phyloP scores from a whole-genome alignment of 2,797 vertebrate species.

The Phrynocephalus forsythii region DNA sequence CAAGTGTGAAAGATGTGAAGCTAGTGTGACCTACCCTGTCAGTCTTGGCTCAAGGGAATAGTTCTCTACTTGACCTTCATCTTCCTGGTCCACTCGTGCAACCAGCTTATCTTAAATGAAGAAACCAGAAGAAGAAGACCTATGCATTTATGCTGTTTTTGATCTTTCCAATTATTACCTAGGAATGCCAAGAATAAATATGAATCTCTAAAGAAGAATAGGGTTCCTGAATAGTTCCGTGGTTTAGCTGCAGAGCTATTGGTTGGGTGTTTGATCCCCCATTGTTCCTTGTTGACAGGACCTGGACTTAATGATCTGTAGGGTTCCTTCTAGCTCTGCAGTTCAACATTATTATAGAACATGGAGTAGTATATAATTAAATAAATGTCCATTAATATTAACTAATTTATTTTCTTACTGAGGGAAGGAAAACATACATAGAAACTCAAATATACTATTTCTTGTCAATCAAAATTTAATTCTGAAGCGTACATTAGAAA shows the following conservation, averaged over 20 bases:
- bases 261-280: too few relatives aligned
- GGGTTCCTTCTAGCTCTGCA: too few relatives aligned
- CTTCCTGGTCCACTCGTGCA: not conserved
- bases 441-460: not conserved
- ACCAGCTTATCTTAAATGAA: constrained; percentile 10
- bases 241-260: too few relatives aligned
- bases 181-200: not conserved
- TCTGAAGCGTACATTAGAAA: too few relatives aligned
- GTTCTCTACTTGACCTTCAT: constrained; percentile 22
- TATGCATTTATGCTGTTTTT: not conserved
- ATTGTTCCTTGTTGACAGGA: too few relatives aligned
- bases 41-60: not conserved
- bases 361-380: not conserved
- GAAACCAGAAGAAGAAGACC: not conserved
- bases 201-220: not conserved
- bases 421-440: not conserved
- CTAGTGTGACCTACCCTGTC: constrained; percentile 11
- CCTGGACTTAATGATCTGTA: too few relatives aligned
- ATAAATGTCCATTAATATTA: not conserved
- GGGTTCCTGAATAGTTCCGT: not conserved
- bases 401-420: not conserved
- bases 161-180: not conserved
- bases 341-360: too few relatives aligned
- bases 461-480: not conserved
- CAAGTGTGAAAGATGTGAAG: constrained; percentile 18